A percentile compares a stretch with the other conserved stretches of the same genome.
phyloP scores from a whole-genome alignment of 2,113 vertebrate species.

The Noturus placidus region DNA sequence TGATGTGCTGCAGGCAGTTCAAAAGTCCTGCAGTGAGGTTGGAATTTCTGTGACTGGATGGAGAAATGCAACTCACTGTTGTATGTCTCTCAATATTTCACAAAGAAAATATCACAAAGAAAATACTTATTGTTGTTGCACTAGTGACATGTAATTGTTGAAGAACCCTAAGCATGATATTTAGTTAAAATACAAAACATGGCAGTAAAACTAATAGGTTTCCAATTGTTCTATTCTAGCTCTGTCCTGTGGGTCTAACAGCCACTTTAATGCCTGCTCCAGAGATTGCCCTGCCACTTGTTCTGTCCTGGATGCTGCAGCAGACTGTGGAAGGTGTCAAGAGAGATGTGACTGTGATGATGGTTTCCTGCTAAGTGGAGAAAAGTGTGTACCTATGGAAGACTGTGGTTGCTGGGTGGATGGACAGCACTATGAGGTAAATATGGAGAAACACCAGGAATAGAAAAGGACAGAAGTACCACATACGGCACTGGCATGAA shows the following conservation, averaged over 20 bases:
- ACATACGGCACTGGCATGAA: not conserved
- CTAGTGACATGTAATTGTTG: not conserved
- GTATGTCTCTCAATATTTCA: slow-evolving; percentile 67
- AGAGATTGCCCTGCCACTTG: slow-evolving; percentile 71
- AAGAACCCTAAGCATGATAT: not conserved
- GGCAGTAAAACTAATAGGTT: not conserved
- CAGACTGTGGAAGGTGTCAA: slow-evolving; percentile 67
- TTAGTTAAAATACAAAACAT: not conserved
- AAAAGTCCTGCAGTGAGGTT: slow-evolving; percentile 69
- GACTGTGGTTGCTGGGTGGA: slow-evolving; percentile 76
- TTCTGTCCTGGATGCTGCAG: slow-evolving; percentile 55
- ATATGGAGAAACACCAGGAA: not conserved
- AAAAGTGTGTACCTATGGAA: slow-evolving; percentile 64
- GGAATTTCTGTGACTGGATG: slow-evolving; percentile 69
- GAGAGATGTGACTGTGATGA: slow-evolving; percentile 73
- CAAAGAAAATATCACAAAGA: too few relatives aligned
- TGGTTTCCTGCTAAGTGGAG: slow-evolving; percentile 71
- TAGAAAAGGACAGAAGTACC: not conserved
- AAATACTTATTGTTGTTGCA: not conserved
- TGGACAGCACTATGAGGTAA: slow-evolving; percentile 69
- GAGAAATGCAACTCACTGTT: slow-evolving; percentile 77
- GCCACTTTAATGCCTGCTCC: slow-evolving; percentile 71
- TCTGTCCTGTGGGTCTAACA: slow-evolving; percentile 65
- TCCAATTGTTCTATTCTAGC: slow-evolving; percentile 52
- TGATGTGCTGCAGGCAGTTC: slow-evolving; percentile 65